Conservation (phyloP, 2,797 vertebrate genomes). For the Notolepis coatsorum region DNA sequence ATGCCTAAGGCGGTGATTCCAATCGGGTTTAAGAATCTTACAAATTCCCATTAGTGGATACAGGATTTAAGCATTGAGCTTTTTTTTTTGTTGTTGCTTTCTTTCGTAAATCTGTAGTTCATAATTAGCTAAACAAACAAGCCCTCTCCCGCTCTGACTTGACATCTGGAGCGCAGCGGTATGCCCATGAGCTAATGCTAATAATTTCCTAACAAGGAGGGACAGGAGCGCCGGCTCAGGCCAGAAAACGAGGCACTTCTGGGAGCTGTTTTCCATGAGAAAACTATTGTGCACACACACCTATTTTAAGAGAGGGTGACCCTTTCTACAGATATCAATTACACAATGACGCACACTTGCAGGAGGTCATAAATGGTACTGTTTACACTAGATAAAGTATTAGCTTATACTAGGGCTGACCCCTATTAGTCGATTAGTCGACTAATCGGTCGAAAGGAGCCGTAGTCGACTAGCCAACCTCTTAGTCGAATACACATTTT, state of each 20-base stretch:
- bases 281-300: constrained; percentile 8
- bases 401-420: too few species aligned
- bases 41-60: constrained; percentile 73
- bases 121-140: constrained; percentile 77
- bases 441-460: too few species aligned
- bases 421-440: too few species aligned
- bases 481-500: too few species aligned
- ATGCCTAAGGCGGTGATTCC: constrained; percentile 46
- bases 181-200: constrained; percentile 60
- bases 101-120: too few species aligned
- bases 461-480: too few species aligned
- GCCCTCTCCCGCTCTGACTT: constrained; percentile 64
- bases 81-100: constrained; percentile 62
- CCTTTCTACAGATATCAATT: too few species aligned
- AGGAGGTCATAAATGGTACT: too few species aligned
- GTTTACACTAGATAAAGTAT: too few species aligned
- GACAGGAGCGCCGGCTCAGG: constrained; percentile 23
- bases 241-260: not conserved
- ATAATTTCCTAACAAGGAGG: constrained; percentile 51
- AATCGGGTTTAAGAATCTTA: constrained; percentile 60
- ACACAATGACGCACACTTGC: too few species aligned
- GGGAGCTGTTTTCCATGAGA: constrained; percentile 30
- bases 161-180: constrained; percentile 42
- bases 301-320: not conserved
- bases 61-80: constrained; percentile 68